Base-by-base conservation (phyloP, 2,113 vertebrate genomes). In the Aspidoscelis tigris region DNA sequence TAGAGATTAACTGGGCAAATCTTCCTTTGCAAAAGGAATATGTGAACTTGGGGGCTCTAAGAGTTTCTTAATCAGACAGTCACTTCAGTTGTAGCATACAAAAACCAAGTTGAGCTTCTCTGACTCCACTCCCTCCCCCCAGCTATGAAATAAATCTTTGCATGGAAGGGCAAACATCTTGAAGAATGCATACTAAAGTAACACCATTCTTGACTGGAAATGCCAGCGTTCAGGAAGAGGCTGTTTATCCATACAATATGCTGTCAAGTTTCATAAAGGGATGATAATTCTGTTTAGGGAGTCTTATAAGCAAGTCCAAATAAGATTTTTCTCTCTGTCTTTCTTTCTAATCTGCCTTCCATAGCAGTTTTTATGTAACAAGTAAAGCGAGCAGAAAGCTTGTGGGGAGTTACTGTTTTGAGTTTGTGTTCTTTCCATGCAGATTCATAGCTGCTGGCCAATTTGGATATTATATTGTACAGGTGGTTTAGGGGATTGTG, bases 161-260 rank as follows among this genome's bases (percentile, higher is more conserved):
- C 39, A 11, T 11, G 39, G 58, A 61, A 4, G 7, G 44, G 33
- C 10, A 53, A 58, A 9, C 33, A 70, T 69, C 8, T 84, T 69
- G 33, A 43, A 70, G 65, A 61, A 77, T 12, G 75, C 76, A 14
- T 66, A 83, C 88, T 90, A 92, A 88, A 21, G n/a, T 66, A 66
- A 66, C 88, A 93, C 91, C 90, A 89, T 75, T 85, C 76, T 89
- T 91, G 86, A 69, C 90, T 91, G 86, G 83, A 86, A 91, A 88
- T 82, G 83, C 39, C 70, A 91, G 86, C 89, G 92, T 84, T 89
- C 90, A 88, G 89, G 50, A 2, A 0, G 85, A 89, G 88, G 86
- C 85, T 89, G 87, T 93, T 89, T 89, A 87, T 50, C 41, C 78
- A 89, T 89, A 87, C 87, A 88, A 87, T 91, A 86, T 86, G 86